Base-by-base conservation (phyloP, 2,888 invertebrate species). In the Spilarctia lutea region DNA sequence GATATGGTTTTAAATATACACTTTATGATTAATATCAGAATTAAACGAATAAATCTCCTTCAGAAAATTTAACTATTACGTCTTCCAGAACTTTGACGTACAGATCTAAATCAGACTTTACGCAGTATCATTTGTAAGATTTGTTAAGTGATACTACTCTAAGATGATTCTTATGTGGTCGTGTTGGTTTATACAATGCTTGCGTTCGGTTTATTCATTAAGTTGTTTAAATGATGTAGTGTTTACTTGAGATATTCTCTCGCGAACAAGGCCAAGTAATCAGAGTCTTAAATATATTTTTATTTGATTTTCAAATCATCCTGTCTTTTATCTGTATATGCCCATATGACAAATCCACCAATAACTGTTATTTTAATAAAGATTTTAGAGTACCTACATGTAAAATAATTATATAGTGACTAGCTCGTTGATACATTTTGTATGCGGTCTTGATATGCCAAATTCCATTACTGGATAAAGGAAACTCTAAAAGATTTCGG, bases 171-270 rank as follows among this genome's bases (percentile, higher is more conserved):
- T 39, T 10, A 33, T 56, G 67, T 66, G 71, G 27, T 48, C 45
- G 67, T n/a, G 35, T 39, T 72, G 52, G 60, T 75, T 73, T 76
- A 76, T 65, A 67, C 68, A 56, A 75, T 71, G 76, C 74, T 76
- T 75, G 70, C 70, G 70, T 72, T 33, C 67, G 78, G 78, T 81
- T 81, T 82, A 45, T 72, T 79, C 72, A 77, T 79, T 76, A 80
- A 83, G 84, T 83, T 78, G 82, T 80, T 80, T 76, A 75, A 83
- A 83, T 79, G 71, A 75, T 83, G 56, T n/a, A 76, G 78, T 79
- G 81, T 85, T 83, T 83, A 78, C 71, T 80, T 80, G 80, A 84
- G 78, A 70, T 79, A 71, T 78, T 81, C 77, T 81, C 77, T 71
- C 74, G 69, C 48, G n/a, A 66, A 78, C 48, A 75, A 65, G 33